Percentiles rank a stretch among this genome's conserved stretches.
These are phyloP conservation scores for Pachyseris speciosa DNA, from an alignment of 64 coral and sea anemone genomes.

Conservation along the genomic window DNA sequence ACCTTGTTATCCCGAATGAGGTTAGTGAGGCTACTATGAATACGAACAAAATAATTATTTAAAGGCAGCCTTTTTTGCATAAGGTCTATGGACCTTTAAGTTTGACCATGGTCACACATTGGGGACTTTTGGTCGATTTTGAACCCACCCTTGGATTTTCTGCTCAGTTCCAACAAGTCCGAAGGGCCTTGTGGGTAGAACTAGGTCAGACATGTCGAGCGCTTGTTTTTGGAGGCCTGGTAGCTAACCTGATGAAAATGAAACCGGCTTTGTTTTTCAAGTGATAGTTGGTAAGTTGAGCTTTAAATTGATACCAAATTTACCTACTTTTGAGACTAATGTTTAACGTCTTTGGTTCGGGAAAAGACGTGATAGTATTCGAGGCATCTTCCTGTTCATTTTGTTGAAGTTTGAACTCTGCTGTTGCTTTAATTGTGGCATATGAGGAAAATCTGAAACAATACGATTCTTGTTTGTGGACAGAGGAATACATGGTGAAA, in stretches of 20 bases:
- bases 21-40: too few species aligned
- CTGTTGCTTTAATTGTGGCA: not conserved
- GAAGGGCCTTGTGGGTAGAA: constrained; percentile 22
- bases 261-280: not conserved
- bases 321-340: not conserved
- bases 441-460: constrained; percentile 33
- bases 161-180: not conserved
- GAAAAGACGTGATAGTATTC: not conserved
- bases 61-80: too few species aligned
- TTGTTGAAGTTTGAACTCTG: not conserved
- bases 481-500: not conserved
- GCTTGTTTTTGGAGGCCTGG: constrained; percentile 30
- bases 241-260: constrained; percentile 16
- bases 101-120: too few species aligned
- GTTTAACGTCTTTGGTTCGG: not conserved
- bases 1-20: too few species aligned
- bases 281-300: not conserved
- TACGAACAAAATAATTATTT: too few species aligned
- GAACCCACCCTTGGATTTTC: constrained; percentile 20
- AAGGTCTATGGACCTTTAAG: too few species aligned
- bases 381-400: not conserved
- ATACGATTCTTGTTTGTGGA: constrained; percentile 27
- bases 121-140: constrained; percentile 38
- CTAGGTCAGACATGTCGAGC: not conserved
- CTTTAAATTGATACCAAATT: constrained; percentile 51